Evolutionary conservation across 53 echinoderm and acorn worm species (phyloP), one percentile per base, ranked within the genome.

Genomic region (Crossaster papposus): DNA sequence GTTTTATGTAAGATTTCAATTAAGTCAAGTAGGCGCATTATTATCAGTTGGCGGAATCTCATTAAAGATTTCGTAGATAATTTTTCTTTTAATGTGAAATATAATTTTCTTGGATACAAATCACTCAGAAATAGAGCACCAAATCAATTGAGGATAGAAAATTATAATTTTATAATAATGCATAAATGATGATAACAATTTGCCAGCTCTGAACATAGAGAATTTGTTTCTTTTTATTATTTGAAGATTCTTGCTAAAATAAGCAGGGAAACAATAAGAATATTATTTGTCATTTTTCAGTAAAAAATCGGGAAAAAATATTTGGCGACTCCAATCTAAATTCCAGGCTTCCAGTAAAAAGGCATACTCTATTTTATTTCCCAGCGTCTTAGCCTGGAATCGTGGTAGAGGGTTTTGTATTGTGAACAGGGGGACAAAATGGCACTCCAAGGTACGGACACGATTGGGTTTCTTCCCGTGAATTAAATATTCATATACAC

Each of bases 401-500:
- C 32, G 81, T 73, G 85, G 31, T 54, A 65, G 84, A 87, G 62
- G 87, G 26, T 53, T 87, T 87, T 87, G 87, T 55, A 76, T 87
- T 87, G 77, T 76, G 77, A 75, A 75, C 76, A 28, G 76, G 44
- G n/a, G 44, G 87, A 36, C 87, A 87, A 87, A 76, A 87, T 63
- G 77, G 87, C 87, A 87, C 87, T 87, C 76, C 62, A 32, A 87
- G 87, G 38, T 15, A 76, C 35, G 38, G 18, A 23, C 34, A 54
- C 72, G 54, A 87, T 87, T 87, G 36, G 75, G 87, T 87, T 87
- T 77, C 87, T 87, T 33, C 77, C 77, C 55, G 55, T 74, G 32
- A 35, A 62, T 87, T 87, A 76, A 87, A 87, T 87, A 87, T 87
- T 87, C 87, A 87, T 87, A 87, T 9, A 44, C 36, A 75, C 77